Percentiles rank a stretch among this genome's conserved stretches.
Evolutionary conservation across 2,113 vertebrate genomes (phyloP).

Genomic region (Opisthocomus hoazin): DNA sequence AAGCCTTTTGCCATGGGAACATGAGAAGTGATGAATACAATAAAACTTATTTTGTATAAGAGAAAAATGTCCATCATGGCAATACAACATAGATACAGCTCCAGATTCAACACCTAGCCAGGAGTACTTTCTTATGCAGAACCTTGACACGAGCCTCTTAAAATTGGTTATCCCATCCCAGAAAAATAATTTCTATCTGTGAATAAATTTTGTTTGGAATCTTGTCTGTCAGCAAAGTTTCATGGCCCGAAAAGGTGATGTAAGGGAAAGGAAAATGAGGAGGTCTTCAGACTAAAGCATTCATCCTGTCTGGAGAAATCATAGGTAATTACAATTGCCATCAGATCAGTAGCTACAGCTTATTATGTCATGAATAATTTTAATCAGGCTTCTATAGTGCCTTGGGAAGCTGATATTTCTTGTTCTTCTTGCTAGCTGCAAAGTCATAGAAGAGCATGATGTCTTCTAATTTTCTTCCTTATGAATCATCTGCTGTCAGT

Average conservation of each 20-base stretch:
- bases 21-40: neutral
- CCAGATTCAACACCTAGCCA: neutral
- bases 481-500: constrained; percentile 6
- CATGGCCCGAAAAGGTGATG: neutral
- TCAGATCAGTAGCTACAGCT: constrained; percentile 7
- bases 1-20: neutral
- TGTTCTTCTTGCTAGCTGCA: constrained; percentile 12
- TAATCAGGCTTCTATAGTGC: neutral
- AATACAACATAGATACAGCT: neutral
- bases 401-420: constrained; percentile 27
- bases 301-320: neutral
- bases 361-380: constrained; percentile 29
- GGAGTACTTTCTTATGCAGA: neutral
- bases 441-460: neutral
- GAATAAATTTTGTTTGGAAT: neutral
- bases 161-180: neutral
- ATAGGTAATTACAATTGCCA: neutral
- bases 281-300: neutral
- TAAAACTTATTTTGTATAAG: neutral
- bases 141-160: neutral
- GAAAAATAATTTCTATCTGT: neutral
- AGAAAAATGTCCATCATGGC: neutral
- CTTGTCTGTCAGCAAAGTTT: neutral
- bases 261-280: neutral
- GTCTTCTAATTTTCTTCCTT: constrained; percentile 20